phyloP scores from a whole-genome alignment of 2,888 invertebrate genomes.

The Eupelmus urozonus region DNA sequence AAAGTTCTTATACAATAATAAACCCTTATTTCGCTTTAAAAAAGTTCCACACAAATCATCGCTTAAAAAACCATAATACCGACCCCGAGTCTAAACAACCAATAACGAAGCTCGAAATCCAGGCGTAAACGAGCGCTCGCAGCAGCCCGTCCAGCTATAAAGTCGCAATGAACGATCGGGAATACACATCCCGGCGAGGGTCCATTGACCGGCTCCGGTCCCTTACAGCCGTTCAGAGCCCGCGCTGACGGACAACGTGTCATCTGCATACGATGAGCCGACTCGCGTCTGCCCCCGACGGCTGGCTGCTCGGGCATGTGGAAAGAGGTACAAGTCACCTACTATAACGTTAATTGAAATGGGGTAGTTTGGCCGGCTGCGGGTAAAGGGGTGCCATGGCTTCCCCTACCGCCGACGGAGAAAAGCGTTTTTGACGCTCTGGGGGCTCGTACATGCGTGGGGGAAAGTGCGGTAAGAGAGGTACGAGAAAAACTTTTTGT shows the following conservation, averaged over 20 bases:
- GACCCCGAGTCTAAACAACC: no score
- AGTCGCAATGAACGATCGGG: constrained; percentile 25
- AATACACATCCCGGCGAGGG: constrained; percentile 38
- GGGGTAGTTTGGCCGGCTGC: constrained; percentile 68
- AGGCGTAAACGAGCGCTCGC: no score
- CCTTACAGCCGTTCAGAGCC: no score
- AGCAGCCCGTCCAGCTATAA: no score
- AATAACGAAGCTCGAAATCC: no score
- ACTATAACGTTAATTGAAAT: constrained; percentile 73
- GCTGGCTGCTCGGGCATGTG: constrained; percentile 71
- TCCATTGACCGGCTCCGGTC: constrained; percentile 53
- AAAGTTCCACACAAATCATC: not conserved
- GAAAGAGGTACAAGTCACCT: constrained; percentile 73
- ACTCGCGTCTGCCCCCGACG: constrained; percentile 57
- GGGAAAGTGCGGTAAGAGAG: no score
- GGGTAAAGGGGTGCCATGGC: constrained; percentile 43
- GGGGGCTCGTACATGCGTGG: not conserved
- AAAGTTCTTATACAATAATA: not conserved
- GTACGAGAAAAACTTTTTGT: constrained; percentile 4
- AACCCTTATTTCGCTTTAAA: not conserved
- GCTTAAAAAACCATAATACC: no score
- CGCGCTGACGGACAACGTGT: constrained; percentile 66
- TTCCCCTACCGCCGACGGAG: not conserved
- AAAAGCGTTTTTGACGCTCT: constrained; percentile 17
- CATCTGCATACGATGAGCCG: constrained; percentile 70